Percentiles rank a stretch among this genome's conserved stretches.
Conservation (phyloP, 2,888 invertebrate genomes). For the Lapara coniferarum region DNA sequence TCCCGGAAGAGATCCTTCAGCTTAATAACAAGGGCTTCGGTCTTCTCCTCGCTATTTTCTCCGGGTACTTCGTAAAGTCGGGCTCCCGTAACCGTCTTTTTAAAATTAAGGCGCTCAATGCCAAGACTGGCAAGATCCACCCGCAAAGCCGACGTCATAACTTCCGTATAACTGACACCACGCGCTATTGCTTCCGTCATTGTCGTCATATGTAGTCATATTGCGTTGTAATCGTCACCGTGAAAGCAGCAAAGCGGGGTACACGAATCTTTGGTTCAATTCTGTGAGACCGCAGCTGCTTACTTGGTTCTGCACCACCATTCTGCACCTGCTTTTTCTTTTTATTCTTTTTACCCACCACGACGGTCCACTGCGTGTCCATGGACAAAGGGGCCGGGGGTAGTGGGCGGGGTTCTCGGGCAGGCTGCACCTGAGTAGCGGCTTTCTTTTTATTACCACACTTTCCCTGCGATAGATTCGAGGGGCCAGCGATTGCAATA, state of each 20-base stretch:
- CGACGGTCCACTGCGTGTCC: no score
- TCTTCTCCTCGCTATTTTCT: not conserved
- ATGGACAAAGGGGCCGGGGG: no score
- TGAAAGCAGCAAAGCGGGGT: not conserved
- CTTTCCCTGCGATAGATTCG: no score
- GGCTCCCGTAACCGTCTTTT: not conserved
- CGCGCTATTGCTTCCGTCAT: no score
- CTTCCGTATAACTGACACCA: no score
- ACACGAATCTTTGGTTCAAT: not conserved
- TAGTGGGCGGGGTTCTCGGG: no score
- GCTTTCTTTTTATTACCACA: no score
- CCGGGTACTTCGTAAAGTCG: not conserved
- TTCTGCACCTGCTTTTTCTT: no score
- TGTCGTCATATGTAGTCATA: not conserved
- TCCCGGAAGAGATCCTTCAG: not conserved
- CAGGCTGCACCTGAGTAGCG: no score
- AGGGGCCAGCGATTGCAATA: no score
- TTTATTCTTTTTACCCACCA: no score
- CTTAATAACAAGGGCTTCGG: not conserved
- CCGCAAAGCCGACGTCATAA: not conserved
- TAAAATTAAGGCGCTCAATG: not conserved
- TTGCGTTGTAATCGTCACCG: not conserved
- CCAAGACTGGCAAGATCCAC: not conserved
- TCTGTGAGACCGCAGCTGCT: not conserved
- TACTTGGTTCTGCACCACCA: not conserved